phyloP scores from a whole-genome alignment of 37 sponge, comb jelly and placozoan genomes.

The Halichondria panicea region DNA sequence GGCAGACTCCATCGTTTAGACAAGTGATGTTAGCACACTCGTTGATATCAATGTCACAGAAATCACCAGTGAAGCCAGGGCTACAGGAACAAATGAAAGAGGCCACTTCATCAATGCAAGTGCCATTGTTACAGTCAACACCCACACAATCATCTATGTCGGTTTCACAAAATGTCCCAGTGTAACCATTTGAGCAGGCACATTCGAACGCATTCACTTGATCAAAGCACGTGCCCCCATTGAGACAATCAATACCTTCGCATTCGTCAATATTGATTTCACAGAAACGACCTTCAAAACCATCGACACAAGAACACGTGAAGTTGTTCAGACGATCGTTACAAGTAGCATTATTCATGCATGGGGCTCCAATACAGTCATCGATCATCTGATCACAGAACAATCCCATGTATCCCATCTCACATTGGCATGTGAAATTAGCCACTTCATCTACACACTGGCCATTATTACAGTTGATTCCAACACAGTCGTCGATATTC shows the following conservation, averaged over 20 bases:
- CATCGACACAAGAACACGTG: conserved; percentile 34
- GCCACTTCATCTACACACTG: conserved; percentile 14
- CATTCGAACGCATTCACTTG: conserved; percentile 1
- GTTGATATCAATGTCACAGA: conserved; percentile 39
- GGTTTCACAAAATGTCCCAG: conserved; percentile 11
- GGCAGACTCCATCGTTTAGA: conserved; percentile 57
- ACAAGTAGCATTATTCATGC: conserved; percentile 61
- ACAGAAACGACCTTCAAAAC: conserved; percentile 38
- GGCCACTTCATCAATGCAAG: not conserved
- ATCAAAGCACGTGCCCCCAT: conserved; percentile 37
- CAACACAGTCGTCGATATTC: conserved; percentile 39
- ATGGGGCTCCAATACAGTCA: conserved; percentile 47
- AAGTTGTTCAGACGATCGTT: conserved; percentile 29
- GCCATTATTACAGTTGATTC: conserved; percentile 28
- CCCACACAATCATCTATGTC: conserved; percentile 29
- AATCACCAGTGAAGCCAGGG: conserved; percentile 47
- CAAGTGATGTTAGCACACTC: conserved; percentile 37
- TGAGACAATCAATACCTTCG: conserved; percentile 1
- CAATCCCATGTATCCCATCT: conserved; percentile 35
- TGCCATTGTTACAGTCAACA: conserved; percentile 25
- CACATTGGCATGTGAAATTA: conserved; percentile 35
- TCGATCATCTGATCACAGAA: conserved; percentile 58
- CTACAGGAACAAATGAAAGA: conserved; percentile 50
- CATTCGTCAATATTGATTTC: conserved; percentile 49
- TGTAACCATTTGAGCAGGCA: conserved; percentile 20